Evolutionary conservation across 2,113 vertebrate genomes (phyloP).

Genomic region (Leucoraja erinaceus): DNA sequence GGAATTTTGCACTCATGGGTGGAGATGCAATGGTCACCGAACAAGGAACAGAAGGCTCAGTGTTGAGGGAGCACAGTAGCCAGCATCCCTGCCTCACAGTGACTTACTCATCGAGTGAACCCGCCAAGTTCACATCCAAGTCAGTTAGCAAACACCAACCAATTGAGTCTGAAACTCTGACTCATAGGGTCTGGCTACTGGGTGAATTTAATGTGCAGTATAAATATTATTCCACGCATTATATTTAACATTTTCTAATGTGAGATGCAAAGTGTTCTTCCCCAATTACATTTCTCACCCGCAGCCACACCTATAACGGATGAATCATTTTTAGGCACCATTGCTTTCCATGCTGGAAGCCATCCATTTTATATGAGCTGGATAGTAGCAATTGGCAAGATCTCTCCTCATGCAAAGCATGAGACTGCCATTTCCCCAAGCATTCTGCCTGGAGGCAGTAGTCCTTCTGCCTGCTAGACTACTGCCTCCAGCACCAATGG

Average conservation of each 20-base stretch:
- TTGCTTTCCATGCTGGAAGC: neutral
- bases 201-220: neutral
- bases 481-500: neutral
- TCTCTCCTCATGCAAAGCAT: neutral
- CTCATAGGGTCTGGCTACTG: neutral
- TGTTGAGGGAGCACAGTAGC: neutral
- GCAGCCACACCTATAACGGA: neutral
- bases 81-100: neutral
- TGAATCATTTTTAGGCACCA: neutral
- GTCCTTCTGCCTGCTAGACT: too few species aligned
- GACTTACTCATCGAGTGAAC: neutral
- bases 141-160: neutral
- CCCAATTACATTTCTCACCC: neutral
- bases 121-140: neutral
- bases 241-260: neutral
- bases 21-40: neutral
- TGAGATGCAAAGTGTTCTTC: neutral
- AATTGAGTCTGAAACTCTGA: neutral
- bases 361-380: neutral
- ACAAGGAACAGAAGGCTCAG: neutral
- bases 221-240: neutral
- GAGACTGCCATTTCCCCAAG: neutral
- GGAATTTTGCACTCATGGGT: neutral
- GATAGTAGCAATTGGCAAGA: neutral
- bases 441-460: too few species aligned